Evolutionary conservation across 1,140 invertebrate genomes (phyloP).

Genomic region (Physella acuta): DNA sequence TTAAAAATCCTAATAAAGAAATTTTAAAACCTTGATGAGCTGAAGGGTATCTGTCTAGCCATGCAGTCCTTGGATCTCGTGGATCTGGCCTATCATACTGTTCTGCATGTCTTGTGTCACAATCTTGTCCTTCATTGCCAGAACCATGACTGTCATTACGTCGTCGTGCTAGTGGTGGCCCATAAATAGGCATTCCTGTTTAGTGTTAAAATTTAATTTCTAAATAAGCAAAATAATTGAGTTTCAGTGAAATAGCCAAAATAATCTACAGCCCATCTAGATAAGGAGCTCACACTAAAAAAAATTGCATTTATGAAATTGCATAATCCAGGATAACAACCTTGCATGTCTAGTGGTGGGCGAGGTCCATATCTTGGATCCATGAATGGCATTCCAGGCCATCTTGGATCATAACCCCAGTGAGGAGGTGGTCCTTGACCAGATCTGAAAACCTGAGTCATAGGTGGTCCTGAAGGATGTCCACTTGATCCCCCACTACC

Average conservation of each 20-base stretch:
- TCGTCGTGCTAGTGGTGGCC: conserved; percentile 38
- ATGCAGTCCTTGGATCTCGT: conserved; percentile 31
- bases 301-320: no score
- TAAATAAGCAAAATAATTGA: conserved; percentile 1
- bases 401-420: conserved; percentile 50
- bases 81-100: conserved; percentile 41
- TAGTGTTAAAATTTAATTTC: background rate
- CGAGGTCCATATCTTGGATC: conserved; percentile 44
- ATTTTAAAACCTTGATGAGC: conserved; percentile 37
- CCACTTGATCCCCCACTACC: conserved; percentile 4
- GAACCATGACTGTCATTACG: conserved; percentile 59
- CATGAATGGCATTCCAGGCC: conserved; percentile 51
- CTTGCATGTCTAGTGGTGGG: conserved; percentile 54
- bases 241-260: background rate
- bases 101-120: conserved; percentile 47
- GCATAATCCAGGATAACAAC: no score
- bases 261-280: background rate
- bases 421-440: conserved; percentile 50
- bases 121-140: conserved; percentile 55
- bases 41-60: conserved; percentile 38
- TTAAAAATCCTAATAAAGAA: no score
- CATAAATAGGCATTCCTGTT: conserved; percentile 54
- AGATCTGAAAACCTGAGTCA: conserved; percentile 41
- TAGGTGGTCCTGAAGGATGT: conserved; percentile 24
- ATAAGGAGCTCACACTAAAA: no score